A percentile compares a stretch with the other conserved stretches of the same genome.
These are phyloP conservation scores for Dicroscelio sp. DNA, from an alignment of 2,888 invertebrate genomes.

Conservation along the genomic window DNA sequence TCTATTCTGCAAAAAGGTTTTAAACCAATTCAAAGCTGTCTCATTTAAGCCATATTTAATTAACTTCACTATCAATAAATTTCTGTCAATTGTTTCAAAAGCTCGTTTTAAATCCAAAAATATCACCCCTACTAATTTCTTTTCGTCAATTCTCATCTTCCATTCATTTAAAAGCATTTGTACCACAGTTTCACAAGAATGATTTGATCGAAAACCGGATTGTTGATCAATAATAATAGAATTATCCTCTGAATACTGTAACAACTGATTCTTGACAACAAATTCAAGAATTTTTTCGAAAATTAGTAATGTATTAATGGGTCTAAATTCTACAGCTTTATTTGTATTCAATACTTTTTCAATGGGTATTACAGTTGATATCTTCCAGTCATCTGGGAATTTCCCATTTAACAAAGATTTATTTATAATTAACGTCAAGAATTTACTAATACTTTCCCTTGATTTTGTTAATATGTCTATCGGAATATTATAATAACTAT, in stretches of 20 bases:
- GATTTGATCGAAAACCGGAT: not conserved
- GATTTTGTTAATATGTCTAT: not conserved
- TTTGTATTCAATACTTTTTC: not conserved
- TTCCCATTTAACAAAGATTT: not conserved
- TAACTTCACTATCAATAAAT: not conserved
- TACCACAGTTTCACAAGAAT: slow-evolving; percentile 39
- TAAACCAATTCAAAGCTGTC: not conserved
- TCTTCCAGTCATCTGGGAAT: not conserved
- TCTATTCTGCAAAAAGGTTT: not conserved
- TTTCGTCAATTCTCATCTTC: not conserved
- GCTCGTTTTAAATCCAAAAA: not conserved
- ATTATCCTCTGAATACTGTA: not conserved
- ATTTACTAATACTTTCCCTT: not conserved
- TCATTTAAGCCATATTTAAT: not conserved
- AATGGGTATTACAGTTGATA: not conserved
- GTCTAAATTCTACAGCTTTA: not conserved
- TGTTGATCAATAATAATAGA: slow-evolving; percentile 17
- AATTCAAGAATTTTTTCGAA: slow-evolving; percentile 33
- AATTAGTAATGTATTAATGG: slow-evolving; percentile 5
- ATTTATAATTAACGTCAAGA: not conserved
- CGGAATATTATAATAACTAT: not conserved
- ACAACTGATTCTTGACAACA: not conserved
- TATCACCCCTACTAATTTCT: not conserved
- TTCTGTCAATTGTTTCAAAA: not conserved
- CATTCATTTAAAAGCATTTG: slow-evolving; percentile 22